phyloP scores from a whole-genome alignment of 1,140 invertebrate species.

The Xylocopa sonorina region DNA sequence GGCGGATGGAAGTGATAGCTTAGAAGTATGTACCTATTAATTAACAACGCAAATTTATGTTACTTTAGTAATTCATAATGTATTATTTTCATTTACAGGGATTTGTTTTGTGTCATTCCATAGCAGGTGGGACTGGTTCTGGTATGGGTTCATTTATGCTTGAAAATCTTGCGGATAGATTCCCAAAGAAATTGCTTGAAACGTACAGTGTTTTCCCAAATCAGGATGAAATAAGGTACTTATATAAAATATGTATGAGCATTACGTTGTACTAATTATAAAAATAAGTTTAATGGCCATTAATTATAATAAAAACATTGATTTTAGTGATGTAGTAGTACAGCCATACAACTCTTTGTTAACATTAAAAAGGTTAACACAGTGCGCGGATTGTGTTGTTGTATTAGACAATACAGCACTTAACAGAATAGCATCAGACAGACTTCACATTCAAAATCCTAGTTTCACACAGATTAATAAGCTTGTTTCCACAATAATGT shows the following conservation, averaged over 20 bases:
- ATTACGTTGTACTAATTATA: slow-evolving; percentile 31
- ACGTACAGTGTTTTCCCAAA: slow-evolving; percentile 99
- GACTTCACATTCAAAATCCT: slow-evolving; percentile 97
- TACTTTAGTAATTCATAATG: slow-evolving; percentile 8
- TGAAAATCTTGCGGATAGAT: slow-evolving; percentile 96
- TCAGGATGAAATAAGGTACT: slow-evolving; percentile 95
- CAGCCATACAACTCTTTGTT: slow-evolving; percentile 99
- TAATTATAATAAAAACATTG: slow-evolving; percentile 39
- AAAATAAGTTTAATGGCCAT: slow-evolving; percentile 1
- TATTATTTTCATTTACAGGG: slow-evolving; percentile 85
- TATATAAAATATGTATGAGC: slow-evolving; percentile 21
- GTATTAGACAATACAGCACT: slow-evolving; percentile 98
- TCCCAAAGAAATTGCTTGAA: slow-evolving; percentile 98
- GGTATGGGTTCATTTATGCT: slow-evolving; percentile 98
- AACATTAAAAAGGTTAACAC: slow-evolving; percentile 96
- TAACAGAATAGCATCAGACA: slow-evolving; percentile 97
- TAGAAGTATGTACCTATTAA: slow-evolving; percentile 86
- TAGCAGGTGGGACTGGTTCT: slow-evolving; percentile 99
- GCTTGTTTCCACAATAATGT: slow-evolving; percentile 99
- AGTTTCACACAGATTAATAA: slow-evolving; percentile 99
- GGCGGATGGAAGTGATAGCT: slow-evolving; percentile 98
- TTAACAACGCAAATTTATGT: not conserved
- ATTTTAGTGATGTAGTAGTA: slow-evolving; percentile 96
- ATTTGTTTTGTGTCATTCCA: slow-evolving; percentile 99
- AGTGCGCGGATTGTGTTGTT: slow-evolving; percentile 99